phyloP scores from a whole-genome alignment of 2,113 vertebrate species.

The Trichomycterus rosablanca region DNA sequence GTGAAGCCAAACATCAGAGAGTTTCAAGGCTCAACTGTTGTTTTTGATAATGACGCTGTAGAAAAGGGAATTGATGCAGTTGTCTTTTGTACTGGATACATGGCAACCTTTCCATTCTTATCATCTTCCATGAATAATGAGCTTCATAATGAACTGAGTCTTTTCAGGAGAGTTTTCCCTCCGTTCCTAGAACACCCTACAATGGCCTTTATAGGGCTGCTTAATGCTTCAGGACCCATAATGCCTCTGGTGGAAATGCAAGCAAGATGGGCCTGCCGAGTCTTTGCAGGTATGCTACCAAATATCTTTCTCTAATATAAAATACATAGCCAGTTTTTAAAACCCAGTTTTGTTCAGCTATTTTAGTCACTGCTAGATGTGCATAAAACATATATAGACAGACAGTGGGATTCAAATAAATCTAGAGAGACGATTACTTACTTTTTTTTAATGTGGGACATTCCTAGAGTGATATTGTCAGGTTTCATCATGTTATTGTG shows the following conservation, averaged over 20 bases:
- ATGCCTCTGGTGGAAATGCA: constrained; percentile 84
- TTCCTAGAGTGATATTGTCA: no score
- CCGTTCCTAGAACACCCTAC: constrained; percentile 74
- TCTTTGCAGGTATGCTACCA: constrained; percentile 76
- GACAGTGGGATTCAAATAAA: not conserved
- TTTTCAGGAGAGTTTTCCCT: constrained; percentile 80
- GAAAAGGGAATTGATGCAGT: constrained; percentile 77
- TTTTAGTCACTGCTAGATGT: no score
- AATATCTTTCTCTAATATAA: no score
- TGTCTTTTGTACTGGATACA: constrained; percentile 87
- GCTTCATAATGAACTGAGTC: constrained; percentile 59
- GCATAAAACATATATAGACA: no score
- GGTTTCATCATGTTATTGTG: no score
- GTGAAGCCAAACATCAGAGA: constrained; percentile 74
- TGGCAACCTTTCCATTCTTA: constrained; percentile 75
- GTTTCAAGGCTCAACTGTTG: constrained; percentile 69
- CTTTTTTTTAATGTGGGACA: no score
- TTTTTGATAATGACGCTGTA: constrained; percentile 79
- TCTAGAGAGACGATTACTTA: no score
- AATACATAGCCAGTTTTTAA: no score
- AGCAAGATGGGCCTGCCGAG: constrained; percentile 75
- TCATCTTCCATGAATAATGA: constrained; percentile 60
- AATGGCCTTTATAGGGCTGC: constrained; percentile 75
- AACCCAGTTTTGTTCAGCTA: no score
- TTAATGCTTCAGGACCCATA: constrained; percentile 74